Evolutionary conservation across 2,888 invertebrate species (phyloP).

Genomic region (Allolobophora icterica): DNA sequence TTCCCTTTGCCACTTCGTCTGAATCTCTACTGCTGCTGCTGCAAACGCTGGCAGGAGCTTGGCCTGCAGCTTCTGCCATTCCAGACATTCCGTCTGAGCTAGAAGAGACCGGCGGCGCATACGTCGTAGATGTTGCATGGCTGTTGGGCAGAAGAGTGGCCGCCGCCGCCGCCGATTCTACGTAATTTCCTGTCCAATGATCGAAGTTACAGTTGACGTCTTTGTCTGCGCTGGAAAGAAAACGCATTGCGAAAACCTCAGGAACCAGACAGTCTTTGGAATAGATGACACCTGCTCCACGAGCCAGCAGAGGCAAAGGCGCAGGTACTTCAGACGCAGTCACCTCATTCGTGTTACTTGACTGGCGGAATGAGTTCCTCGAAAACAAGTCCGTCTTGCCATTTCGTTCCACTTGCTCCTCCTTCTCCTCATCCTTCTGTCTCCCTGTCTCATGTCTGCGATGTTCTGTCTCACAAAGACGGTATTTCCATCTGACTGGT

Average conservation of each 20-base stretch:
- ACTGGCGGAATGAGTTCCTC: background rate
- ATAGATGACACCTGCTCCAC: background rate
- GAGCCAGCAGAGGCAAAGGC: background rate
- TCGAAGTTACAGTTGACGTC: background rate
- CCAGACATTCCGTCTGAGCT: background rate
- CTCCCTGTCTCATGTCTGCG: background rate
- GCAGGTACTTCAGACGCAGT: background rate
- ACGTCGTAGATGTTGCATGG: background rate
- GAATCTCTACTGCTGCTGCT: background rate
- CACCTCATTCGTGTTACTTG: background rate
- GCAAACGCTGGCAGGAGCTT: background rate
- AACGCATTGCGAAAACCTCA: background rate
- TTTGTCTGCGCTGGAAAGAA: background rate
- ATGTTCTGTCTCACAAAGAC: background rate
- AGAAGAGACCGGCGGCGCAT: background rate
- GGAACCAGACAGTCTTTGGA: background rate
- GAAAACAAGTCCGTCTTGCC: background rate
- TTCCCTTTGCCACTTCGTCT: background rate
- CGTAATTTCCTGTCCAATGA: background rate
- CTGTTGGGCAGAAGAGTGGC: background rate
- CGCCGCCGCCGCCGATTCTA: background rate
- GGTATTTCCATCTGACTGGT: conserved; percentile 3
- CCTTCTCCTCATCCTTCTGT: background rate
- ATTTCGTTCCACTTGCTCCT: background rate
- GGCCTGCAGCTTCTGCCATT: background rate